These are phyloP conservation scores for Helicoverpa assulta DNA, from an alignment of 2,888 invertebrate genomes.

Conservation along the genomic window DNA sequence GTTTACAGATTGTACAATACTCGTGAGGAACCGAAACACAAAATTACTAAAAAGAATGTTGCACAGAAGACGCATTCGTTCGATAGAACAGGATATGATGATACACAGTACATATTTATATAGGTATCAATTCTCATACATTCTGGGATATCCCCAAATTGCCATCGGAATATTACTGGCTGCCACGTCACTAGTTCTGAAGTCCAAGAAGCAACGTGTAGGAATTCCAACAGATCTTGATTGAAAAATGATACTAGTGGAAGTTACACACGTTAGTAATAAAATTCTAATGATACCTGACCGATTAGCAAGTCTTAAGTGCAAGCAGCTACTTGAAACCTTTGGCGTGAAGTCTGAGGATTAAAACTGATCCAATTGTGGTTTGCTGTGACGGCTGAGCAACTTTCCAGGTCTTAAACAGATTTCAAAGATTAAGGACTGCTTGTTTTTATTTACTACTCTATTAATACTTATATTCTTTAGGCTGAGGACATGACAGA, in stretches of 20 bases:
- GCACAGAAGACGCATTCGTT: neutral
- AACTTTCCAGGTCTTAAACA: slow-evolving; percentile 12
- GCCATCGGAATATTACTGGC: slow-evolving; percentile 17
- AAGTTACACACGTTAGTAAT: slow-evolving; percentile 31
- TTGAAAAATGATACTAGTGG: slow-evolving; percentile 46
- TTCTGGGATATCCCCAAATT: slow-evolving; percentile 29
- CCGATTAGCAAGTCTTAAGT: slow-evolving; percentile 34
- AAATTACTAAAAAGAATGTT: neutral
- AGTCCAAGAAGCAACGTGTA: slow-evolving; percentile 50
- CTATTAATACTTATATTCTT: no score
- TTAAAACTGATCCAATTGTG: slow-evolving; percentile 50
- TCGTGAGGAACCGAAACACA: no score
- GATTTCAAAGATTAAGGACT: slow-evolving; percentile 7
- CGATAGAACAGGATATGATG: neutral
- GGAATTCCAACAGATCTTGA: slow-evolving; percentile 50
- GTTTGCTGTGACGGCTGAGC: slow-evolving; percentile 17
- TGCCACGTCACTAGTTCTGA: slow-evolving; percentile 41
- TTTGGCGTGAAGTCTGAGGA: slow-evolving; percentile 49
- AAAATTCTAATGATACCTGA: slow-evolving; percentile 17
- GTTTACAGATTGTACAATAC: no score
- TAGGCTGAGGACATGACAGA: no score
- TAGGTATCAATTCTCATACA: slow-evolving; percentile 9
- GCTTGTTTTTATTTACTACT: neutral
- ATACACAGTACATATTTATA: slow-evolving; percentile 3
- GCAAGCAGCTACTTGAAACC: slow-evolving; percentile 44